Evolutionary conservation across 2,797 vertebrate species (phyloP).

Genomic region (Meda fulgida): DNA sequence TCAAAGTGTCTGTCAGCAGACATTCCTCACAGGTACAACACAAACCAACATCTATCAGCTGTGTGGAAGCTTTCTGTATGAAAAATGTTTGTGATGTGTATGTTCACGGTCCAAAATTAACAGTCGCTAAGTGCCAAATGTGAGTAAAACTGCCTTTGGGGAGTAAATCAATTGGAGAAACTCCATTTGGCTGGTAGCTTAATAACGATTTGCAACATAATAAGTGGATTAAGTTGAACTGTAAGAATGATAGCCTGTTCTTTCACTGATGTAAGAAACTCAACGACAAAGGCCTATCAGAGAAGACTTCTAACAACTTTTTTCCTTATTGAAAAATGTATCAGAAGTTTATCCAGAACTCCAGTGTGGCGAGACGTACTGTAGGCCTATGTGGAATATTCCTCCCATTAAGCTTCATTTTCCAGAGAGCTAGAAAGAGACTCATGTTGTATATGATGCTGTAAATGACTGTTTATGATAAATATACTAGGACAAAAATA

Average conservation of each 20-base stretch:
- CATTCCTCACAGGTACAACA: conserved; percentile 12
- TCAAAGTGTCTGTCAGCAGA: conserved; percentile 14
- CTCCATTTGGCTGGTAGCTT: conserved; percentile 8
- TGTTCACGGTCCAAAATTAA: conserved; percentile 10
- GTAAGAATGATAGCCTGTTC: not conserved
- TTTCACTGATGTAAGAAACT: not conserved
- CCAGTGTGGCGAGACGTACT: not conserved
- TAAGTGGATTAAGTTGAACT: not conserved
- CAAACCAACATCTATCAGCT: not conserved
- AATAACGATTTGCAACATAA: not conserved
- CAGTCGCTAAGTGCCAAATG: not conserved
- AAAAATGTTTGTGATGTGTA: conserved; percentile 8
- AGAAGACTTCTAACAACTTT: not conserved
- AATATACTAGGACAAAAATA: not conserved
- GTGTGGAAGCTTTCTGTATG: conserved; percentile 12
- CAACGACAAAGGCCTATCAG: not conserved
- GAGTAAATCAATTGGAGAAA: not conserved
- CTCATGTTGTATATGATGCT: not conserved
- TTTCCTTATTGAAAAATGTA: not conserved
- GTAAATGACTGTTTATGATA: not conserved
- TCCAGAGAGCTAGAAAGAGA: not conserved
- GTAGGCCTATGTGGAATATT: not conserved
- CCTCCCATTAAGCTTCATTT: not conserved
- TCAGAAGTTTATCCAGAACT: not conserved
- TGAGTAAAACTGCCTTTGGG: not conserved